Evolutionary conservation across 2,797 vertebrate species (phyloP), one percentile per base, ranked within the genome.

Genomic region (Anableps anableps): DNA sequence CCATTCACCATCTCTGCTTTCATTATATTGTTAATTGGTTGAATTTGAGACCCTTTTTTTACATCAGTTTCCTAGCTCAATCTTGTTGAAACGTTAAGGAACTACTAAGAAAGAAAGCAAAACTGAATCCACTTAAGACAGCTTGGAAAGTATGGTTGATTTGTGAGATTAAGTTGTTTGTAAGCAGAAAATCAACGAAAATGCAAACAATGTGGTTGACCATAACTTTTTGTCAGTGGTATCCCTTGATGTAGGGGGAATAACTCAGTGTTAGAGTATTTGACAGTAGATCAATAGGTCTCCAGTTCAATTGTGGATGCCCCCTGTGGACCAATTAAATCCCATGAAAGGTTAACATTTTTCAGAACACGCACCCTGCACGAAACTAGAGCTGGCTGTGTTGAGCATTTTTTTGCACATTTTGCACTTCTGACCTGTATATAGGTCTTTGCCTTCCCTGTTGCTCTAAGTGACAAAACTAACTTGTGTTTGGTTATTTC

Each of bases 181-280:
- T 66, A 66, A 38, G 62, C 19, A 38, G 17, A 8, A 66, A 13
- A 68, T 26, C 26, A 26, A 21, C 38, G 26, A 11, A 68, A 41
- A 13, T 68, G 21, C 64, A 68, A 68, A 68, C 26, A 10, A 43
- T 68, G 36, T 26, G 36, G 66, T 13, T 11, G 34, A 43, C 43
- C 38, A n/a, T 68, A 68, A 41, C 36, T 68, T 68, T n/a, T 26
- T 43, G 62, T 38, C 62, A 23, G 9, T 36, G 62, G 62, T 66
- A 11, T 8, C 19, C 16, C 17, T 19, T 73, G 70, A 45, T 31
- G 19, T 26, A 38, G 26, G 90, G 91, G 83, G 90, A 89, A 78
- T 89, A 91, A 90, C 87, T 94, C 92, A 94, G 90, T 88, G 90
- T 91, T 86, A 93, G 89, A 92, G 90, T 87, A 90, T 93, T 95